Percentiles rank a stretch among this genome's conserved stretches.
Evolutionary conservation across 2,888 invertebrate species (phyloP).

Genomic region (Ophion slaviceki): DNA sequence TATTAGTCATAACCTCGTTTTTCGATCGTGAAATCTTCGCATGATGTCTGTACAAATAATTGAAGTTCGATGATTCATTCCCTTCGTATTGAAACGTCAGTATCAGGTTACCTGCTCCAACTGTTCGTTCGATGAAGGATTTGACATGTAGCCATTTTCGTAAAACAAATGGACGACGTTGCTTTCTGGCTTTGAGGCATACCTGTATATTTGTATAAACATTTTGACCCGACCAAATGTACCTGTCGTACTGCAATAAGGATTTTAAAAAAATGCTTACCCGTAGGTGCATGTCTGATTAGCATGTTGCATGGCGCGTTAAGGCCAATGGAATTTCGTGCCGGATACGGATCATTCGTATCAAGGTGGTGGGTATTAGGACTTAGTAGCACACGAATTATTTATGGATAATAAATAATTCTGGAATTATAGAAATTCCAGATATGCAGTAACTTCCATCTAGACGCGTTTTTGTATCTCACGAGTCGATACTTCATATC

Average conservation of each 20-base stretch:
- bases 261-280: slow-evolving; percentile 62
- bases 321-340: slow-evolving; percentile 75
- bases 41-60: background rate
- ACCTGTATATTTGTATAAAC: too few relatives aligned
- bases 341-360: slow-evolving; percentile 77
- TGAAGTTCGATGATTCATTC: background rate
- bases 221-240: too few relatives aligned
- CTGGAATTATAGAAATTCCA: background rate
- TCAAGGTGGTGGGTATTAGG: slow-evolving; percentile 78
- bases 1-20: too few relatives aligned
- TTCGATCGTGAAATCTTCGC: background rate
- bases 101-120: too few relatives aligned
- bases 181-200: too few relatives aligned
- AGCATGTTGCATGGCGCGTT: slow-evolving; percentile 80
- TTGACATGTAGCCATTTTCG: too few relatives aligned
- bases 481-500: background rate
- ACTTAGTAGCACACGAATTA: background rate
- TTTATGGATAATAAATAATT: too few relatives aligned
- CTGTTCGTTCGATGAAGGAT: too few relatives aligned
- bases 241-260: background rate
- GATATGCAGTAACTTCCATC: background rate
- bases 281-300: slow-evolving; percentile 81
- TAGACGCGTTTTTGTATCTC: background rate
- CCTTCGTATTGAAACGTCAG: background rate
- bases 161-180: too few relatives aligned